phyloP scores from a whole-genome alignment of 2,797 vertebrate species.

The Esox lucius region DNA sequence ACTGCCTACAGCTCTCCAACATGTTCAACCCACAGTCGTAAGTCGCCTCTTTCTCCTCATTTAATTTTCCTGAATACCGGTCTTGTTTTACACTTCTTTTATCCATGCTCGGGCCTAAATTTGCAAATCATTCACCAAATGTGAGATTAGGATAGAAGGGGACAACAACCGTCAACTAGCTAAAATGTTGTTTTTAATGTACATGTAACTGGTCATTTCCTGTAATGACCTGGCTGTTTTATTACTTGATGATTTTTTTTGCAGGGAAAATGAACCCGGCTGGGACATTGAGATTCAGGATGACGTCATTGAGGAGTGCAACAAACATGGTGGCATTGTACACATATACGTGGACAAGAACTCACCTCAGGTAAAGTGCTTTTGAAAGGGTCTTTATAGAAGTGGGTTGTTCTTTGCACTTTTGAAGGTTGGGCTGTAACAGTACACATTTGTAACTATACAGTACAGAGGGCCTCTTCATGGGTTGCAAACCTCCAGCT shows the following conservation, averaged over 20 bases:
- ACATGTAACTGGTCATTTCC: neutral
- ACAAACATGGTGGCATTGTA: constrained; percentile 96
- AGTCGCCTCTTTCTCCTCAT: constrained; percentile 53
- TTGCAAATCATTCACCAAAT: neutral
- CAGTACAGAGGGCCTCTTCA: too few species aligned
- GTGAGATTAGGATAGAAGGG: neutral
- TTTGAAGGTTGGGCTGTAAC: neutral
- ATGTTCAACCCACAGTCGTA: constrained; percentile 98
- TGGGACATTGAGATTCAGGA: constrained; percentile 97
- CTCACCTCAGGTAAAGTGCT: constrained; percentile 88
- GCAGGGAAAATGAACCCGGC: constrained; percentile 76
- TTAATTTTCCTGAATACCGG: neutral
- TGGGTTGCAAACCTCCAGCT: too few species aligned
- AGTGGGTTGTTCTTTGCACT: neutral
- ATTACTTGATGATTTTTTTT: neutral
- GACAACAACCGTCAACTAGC: neutral
- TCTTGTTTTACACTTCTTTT: neutral
- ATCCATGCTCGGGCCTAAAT: neutral
- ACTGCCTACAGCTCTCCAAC: constrained; percentile 98
- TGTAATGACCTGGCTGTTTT: neutral
- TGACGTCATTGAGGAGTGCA: constrained; percentile 98
- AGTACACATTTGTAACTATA: too few species aligned
- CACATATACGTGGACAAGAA: constrained; percentile 98
- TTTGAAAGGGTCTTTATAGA: neutral
- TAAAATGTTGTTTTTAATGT: neutral